Evolutionary conservation across 2,113 vertebrate species (phyloP).

Genomic region (Petrocephalus zakoni): DNA sequence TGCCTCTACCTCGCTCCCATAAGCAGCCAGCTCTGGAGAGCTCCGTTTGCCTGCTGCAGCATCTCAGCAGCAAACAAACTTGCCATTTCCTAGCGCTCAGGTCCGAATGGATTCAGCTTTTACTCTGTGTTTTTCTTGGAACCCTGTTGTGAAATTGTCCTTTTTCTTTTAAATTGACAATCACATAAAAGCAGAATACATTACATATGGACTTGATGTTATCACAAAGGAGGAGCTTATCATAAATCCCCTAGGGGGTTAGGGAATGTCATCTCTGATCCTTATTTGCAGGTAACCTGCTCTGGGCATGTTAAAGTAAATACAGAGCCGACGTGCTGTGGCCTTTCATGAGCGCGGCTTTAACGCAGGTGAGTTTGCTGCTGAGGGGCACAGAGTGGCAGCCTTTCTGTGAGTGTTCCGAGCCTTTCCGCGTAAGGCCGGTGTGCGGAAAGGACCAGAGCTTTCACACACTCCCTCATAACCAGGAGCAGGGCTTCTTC

Average conservation of each 20-base stretch:
- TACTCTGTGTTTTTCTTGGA: not conserved
- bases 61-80: not conserved
- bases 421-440: slow-evolving; percentile 1
- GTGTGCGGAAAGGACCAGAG: slow-evolving; percentile 40
- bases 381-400: not conserved
- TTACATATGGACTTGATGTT: not conserved
- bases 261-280: not conserved
- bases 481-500: not conserved
- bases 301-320: not conserved
- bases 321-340: not conserved
- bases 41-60: not conserved
- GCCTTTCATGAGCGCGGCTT: not conserved
- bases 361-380: slow-evolving; percentile 12
- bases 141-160: not conserved
- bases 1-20: not conserved
- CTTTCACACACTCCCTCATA: slow-evolving; percentile 3
- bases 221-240: not conserved
- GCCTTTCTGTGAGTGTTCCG: slow-evolving; percentile 30
- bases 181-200: not conserved
- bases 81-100: not conserved
- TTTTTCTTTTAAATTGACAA: not conserved
- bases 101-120: not conserved
- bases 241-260: not conserved
- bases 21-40: not conserved
- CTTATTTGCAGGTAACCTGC: not conserved